These are phyloP conservation scores for Leptopilina syphax DNA, from an alignment of 2,888 invertebrate species.

Conservation along the genomic window DNA sequence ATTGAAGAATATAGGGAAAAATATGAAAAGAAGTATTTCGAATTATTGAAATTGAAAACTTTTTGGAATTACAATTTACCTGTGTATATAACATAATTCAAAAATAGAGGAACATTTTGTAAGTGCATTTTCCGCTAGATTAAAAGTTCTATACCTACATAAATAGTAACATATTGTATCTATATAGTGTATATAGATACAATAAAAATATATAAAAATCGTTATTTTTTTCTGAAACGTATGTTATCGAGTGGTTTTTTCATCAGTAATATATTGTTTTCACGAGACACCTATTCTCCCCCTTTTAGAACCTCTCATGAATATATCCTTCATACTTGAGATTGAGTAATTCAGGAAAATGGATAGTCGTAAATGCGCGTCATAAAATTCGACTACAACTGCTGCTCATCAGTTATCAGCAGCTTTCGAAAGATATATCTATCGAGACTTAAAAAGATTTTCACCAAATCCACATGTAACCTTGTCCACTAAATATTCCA, in stretches of 20 bases:
- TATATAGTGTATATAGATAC: no score
- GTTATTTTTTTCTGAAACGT: not conserved
- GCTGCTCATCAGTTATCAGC: slow-evolving; percentile 30
- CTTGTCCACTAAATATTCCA: not conserved
- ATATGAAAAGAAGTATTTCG: no score
- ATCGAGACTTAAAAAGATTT: not conserved
- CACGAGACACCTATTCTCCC: not conserved
- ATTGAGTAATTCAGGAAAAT: slow-evolving; percentile 26
- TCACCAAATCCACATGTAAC: not conserved
- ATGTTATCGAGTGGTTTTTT: not conserved
- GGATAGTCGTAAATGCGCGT: slow-evolving; percentile 11
- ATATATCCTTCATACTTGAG: slow-evolving; percentile 24
- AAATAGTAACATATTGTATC: no score
- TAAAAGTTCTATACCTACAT: no score
- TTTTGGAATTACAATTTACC: no score
- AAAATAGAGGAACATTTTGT: no score
- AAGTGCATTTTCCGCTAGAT: no score
- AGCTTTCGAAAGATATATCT: slow-evolving; percentile 1
- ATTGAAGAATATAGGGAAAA: no score
- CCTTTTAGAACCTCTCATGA: slow-evolving; percentile 17
- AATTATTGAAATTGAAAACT: no score
- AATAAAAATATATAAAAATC: not conserved
- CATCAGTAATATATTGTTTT: slow-evolving; percentile 18
- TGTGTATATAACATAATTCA: no score
- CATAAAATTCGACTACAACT: slow-evolving; percentile 16